These are phyloP conservation scores for Erynnis tages DNA, from an alignment of 2,888 invertebrate species.

Conservation along the genomic window DNA sequence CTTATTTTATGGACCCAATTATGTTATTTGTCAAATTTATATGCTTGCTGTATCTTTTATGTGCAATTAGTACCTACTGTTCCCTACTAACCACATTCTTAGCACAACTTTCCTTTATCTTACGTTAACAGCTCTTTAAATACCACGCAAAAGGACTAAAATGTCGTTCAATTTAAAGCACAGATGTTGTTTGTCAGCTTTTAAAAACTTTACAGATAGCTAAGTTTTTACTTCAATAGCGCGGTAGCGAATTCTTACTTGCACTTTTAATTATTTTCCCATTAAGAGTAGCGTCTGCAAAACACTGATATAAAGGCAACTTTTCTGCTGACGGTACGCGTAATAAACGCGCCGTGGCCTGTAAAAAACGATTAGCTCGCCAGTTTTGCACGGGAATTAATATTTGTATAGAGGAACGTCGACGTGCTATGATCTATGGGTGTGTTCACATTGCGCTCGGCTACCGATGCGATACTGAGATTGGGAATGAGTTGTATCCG, in stretches of 20 bases:
- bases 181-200: no score
- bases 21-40: no score
- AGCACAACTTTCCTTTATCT: no score
- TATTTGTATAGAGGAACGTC: constrained; percentile 74
- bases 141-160: no score
- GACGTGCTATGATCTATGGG: constrained; percentile 44
- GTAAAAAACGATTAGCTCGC: constrained; percentile 64
- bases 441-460: neutral
- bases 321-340: constrained; percentile 28
- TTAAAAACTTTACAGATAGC: no score
- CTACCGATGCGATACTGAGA: neutral
- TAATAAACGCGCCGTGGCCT: constrained; percentile 48
- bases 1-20: no score
- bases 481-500: no score
- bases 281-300: constrained; percentile 18
- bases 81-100: no score
- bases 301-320: constrained; percentile 16
- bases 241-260: neutral
- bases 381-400: constrained; percentile 63
- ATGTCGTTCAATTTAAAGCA: no score
- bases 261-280: constrained; percentile 21
- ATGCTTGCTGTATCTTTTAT: no score
- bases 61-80: no score
- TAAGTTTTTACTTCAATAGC: neutral
- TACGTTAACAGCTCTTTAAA: no score